phyloP scores from a whole-genome alignment of 2,113 vertebrate genomes.

The Lophochroa leadbeateri region DNA sequence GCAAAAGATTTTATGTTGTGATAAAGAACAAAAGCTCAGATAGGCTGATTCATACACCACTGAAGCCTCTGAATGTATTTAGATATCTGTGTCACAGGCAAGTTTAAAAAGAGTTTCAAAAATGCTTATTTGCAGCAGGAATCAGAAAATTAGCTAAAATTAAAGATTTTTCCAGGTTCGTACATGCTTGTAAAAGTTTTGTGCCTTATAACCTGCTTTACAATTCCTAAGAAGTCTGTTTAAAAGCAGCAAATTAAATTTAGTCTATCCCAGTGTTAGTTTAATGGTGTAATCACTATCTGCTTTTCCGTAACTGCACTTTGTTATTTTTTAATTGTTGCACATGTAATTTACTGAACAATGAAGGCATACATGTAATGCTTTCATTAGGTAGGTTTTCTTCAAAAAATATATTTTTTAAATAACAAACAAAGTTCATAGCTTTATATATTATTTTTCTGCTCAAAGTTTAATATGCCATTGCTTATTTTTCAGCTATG shows the following conservation, averaged over 20 bases:
- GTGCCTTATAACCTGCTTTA: not conserved
- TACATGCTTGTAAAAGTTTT: not conserved
- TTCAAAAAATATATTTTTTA: not conserved
- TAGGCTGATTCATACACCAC: not conserved
- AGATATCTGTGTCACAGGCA: not conserved
- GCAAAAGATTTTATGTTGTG: not conserved
- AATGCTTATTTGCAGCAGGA: not conserved
- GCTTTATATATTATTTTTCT: not conserved
- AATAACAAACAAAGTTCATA: rapidly evolving
- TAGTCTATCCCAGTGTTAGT: not conserved
- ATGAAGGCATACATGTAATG: not conserved
- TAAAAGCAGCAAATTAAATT: not conserved
- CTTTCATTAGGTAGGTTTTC: not conserved
- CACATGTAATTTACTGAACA: not conserved
- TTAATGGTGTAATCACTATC: not conserved
- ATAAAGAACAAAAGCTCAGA: not conserved
- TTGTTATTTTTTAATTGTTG: not conserved
- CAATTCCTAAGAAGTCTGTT: not conserved
- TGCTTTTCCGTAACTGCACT: not conserved
- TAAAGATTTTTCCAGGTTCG: not conserved
- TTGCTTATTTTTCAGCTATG: not conserved
- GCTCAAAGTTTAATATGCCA: rapidly evolving
- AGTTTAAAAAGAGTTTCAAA: not conserved
- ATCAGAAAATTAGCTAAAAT: not conserved
- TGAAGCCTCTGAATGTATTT: not conserved